These are phyloP conservation scores for Sanderia malayensis DNA, from an alignment of 30 jellyfish, hydroid and myxozoan genomes.

Conservation along the genomic window DNA sequence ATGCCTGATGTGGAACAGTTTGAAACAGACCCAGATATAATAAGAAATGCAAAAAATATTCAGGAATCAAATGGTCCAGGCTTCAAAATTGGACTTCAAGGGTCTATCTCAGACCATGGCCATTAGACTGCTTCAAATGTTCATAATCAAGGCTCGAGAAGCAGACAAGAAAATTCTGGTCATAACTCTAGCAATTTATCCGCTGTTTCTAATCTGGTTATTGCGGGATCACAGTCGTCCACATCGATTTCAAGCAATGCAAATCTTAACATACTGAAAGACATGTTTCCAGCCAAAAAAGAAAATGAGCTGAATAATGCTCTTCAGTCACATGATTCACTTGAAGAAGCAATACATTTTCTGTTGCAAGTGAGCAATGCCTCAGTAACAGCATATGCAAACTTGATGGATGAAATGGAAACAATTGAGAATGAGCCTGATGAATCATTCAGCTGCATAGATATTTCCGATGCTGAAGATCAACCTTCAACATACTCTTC, in stretches of 20 bases:
- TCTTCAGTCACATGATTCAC: not conserved
- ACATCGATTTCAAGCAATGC: conserved; percentile 1
- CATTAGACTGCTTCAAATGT: not conserved
- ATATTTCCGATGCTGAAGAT: not conserved
- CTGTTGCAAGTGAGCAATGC: not conserved
- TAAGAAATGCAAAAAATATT: not conserved
- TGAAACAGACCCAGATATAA: not conserved
- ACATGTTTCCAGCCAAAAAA: not conserved
- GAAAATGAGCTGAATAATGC: not conserved
- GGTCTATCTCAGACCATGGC: conserved; percentile 1
- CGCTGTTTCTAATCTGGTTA: not conserved
- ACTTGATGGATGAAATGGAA: not conserved
- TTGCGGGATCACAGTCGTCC: not conserved
- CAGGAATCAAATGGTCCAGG: not conserved
- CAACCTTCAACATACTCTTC: conserved; percentile 1
- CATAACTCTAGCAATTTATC: not conserved
- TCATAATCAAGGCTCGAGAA: not conserved
- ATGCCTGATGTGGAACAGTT: not conserved
- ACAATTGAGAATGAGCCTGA: not conserved
- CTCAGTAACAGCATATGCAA: not conserved
- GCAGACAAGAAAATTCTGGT: not conserved
- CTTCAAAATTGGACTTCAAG: not conserved
- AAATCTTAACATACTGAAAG: not conserved
- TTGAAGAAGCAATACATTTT: not conserved
- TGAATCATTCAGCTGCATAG: not conserved